phyloP scores from a whole-genome alignment of 2,888 invertebrate genomes.

The Drosophila subsilvestris region DNA sequence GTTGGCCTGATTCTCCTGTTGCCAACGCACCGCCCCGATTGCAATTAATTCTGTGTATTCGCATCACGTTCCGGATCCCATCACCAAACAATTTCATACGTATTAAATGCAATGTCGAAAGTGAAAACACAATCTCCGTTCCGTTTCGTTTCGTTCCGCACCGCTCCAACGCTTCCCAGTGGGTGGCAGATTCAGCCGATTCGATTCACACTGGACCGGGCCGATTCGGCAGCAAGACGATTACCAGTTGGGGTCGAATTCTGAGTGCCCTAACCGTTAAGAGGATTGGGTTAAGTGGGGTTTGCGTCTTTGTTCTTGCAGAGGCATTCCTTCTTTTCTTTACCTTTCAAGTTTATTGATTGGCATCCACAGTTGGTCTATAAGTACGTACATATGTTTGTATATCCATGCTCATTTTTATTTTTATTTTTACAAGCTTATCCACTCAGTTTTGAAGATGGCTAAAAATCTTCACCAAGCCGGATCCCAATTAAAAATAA shows the following conservation, averaged over 20 bases:
- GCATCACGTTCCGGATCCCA: conserved; percentile 75
- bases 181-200: conserved; percentile 1
- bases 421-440: too few species aligned
- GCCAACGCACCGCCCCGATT: conserved; percentile 46
- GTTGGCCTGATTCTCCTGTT: conserved; percentile 22
- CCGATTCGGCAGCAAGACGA: not conserved
- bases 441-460: too few species aligned
- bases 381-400: too few species aligned
- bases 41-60: conserved; percentile 77
- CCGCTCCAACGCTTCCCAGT: conserved; percentile 3
- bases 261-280: not conserved
- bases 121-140: conserved; percentile 62
- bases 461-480: too few species aligned
- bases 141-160: not conserved
- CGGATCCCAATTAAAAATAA: too few species aligned
- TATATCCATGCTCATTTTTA: too few species aligned
- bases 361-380: too few species aligned
- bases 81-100: conserved; percentile 81
- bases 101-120: conserved; percentile 78
- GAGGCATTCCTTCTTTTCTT: not conserved
- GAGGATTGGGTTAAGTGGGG: not conserved
- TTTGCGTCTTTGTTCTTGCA: too few species aligned
- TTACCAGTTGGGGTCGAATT: not conserved
- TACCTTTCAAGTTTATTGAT: too few species aligned
- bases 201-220: too few species aligned